phyloP scores from a whole-genome alignment of 2,888 invertebrate genomes.

The Patella depressa region DNA sequence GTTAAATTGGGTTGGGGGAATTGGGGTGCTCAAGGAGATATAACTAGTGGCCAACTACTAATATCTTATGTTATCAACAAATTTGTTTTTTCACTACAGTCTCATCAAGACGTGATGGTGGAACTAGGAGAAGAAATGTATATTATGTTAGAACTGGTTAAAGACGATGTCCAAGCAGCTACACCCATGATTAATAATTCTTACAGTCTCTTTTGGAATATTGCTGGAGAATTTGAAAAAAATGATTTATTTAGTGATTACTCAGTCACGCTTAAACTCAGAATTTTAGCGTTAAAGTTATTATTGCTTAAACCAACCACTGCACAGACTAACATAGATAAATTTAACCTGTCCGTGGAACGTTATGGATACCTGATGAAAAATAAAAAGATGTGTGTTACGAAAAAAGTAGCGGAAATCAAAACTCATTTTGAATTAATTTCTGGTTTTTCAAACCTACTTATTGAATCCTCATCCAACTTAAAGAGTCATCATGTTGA shows the following conservation, averaged over 20 bases:
- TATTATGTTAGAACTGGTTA: not conserved
- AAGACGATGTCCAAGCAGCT: not conserved
- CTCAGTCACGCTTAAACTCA: not conserved
- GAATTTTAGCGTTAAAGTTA: not conserved
- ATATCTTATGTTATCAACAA: too few relatives aligned
- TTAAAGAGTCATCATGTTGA: too few relatives aligned
- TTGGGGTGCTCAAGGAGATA: too few relatives aligned
- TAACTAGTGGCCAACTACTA: too few relatives aligned
- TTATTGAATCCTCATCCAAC: too few relatives aligned
- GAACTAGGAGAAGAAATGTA: conserved; percentile 4
- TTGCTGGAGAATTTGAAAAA: conserved; percentile 2
- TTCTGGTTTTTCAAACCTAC: too few relatives aligned
- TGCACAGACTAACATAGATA: not conserved
- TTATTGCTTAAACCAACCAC: not conserved
- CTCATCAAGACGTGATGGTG: not conserved
- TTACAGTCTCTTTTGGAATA: not conserved
- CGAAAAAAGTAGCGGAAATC: not conserved
- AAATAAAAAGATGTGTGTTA: not conserved
- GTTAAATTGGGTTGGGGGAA: too few relatives aligned
- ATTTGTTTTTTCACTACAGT: too few relatives aligned
- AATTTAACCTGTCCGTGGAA: not conserved
- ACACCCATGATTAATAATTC: not conserved
- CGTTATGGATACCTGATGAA: not conserved
- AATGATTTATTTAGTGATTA: not conserved
- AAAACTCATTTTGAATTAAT: not conserved